Evolutionary conservation across 2,797 vertebrate species (phyloP).

Genomic region (Enteromius radiatus): DNA sequence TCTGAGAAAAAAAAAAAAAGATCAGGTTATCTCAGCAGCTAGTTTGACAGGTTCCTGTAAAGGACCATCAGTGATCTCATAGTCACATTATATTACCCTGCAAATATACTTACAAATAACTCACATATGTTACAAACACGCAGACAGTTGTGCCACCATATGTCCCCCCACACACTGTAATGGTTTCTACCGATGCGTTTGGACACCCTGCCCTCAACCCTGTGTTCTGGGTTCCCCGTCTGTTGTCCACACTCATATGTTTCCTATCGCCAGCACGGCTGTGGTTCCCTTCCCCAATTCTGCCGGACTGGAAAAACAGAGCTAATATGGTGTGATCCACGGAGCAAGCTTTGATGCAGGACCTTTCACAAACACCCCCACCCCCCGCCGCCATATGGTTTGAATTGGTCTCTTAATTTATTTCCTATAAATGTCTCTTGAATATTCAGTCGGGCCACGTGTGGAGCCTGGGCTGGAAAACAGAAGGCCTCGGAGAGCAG

Average conservation of each 20-base stretch:
- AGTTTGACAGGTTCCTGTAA: neutral
- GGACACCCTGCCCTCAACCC: slow-evolving; percentile 76
- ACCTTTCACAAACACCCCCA: slow-evolving; percentile 97
- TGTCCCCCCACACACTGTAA: slow-evolving; percentile 63
- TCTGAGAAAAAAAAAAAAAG: neutral
- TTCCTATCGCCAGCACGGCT: slow-evolving; percentile 96
- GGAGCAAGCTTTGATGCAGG: slow-evolving; percentile 96
- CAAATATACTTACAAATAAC: slow-evolving; percentile 23
- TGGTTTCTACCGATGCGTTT: slow-evolving; percentile 88
- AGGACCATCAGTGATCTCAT: neutral
- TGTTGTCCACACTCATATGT: slow-evolving; percentile 88
- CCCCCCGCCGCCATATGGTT: slow-evolving; percentile 91
- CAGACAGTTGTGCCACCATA: slow-evolving; percentile 6
- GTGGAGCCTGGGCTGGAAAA: slow-evolving; percentile 92
- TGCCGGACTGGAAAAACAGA: slow-evolving; percentile 99
- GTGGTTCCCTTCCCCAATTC: slow-evolving; percentile 98
- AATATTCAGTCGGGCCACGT: slow-evolving; percentile 92
- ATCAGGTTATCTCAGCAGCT: neutral
- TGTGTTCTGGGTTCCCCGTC: slow-evolving; percentile 81
- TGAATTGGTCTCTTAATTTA: slow-evolving; percentile 99
- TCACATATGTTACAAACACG: slow-evolving; percentile 19
- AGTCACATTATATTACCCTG: neutral
- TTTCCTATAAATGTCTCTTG: slow-evolving; percentile 99
- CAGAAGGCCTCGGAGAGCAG: slow-evolving; percentile 81
- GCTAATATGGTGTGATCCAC: slow-evolving; percentile 98